Percentiles rank a stretch among this genome's conserved stretches.
These are phyloP conservation scores for Bombus waltoni DNA, from an alignment of 1,140 invertebrate genomes.

Conservation along the genomic window DNA sequence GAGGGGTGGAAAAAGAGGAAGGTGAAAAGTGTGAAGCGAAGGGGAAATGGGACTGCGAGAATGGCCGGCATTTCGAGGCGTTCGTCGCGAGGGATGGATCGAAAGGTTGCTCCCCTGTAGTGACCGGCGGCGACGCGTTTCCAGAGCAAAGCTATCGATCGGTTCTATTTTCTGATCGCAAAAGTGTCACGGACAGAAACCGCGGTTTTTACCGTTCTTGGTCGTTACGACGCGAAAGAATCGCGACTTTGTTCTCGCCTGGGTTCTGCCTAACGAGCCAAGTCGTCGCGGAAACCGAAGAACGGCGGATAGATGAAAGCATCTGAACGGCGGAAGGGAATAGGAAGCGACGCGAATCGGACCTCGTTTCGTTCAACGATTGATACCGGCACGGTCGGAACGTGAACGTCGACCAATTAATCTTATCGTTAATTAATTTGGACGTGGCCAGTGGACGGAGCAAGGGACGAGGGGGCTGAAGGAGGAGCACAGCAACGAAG, in stretches of 20 bases:
- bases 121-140: slow-evolving; percentile 44
- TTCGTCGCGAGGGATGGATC: slow-evolving; percentile 28
- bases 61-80: slow-evolving; percentile 8
- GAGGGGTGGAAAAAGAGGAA: not conserved
- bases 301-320: not conserved
- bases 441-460: slow-evolving; percentile 1
- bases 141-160: slow-evolving; percentile 47
- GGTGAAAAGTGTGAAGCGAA: slow-evolving; percentile 28
- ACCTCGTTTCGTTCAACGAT: slow-evolving; percentile 43
- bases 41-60: slow-evolving; percentile 4
- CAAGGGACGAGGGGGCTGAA: not conserved
- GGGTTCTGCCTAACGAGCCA: slow-evolving; percentile 22
- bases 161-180: slow-evolving; percentile 52
- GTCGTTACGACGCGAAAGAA: not conserved
- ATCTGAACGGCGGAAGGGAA: not conserved
- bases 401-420: slow-evolving; percentile 71
- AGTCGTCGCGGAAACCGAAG: not conserved
- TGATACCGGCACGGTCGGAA: slow-evolving; percentile 50
- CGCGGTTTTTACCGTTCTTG: slow-evolving; percentile 21
- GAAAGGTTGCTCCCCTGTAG: slow-evolving; percentile 44
- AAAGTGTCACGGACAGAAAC: slow-evolving; percentile 51
- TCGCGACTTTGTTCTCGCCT: slow-evolving; percentile 25
- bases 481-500: not conserved
- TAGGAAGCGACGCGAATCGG: slow-evolving; percentile 5
- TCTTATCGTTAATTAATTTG: slow-evolving; percentile 80